These are phyloP conservation scores for Nymphalis polychloros DNA, from an alignment of 2,888 invertebrate genomes.

Conservation along the genomic window DNA sequence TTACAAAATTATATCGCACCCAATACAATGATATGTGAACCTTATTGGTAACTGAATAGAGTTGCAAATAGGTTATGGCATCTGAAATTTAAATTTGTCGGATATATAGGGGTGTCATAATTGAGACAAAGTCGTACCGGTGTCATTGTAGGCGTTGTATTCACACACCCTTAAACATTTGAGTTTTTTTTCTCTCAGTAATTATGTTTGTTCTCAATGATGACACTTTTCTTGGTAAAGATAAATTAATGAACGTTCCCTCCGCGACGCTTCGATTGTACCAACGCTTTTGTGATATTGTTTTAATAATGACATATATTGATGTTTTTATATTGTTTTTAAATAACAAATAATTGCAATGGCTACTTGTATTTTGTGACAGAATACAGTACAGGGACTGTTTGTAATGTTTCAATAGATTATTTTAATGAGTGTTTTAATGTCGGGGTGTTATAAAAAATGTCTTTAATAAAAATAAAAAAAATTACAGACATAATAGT, in stretches of 20 bases:
- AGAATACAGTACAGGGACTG: too few relatives aligned
- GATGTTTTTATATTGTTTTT: background rate
- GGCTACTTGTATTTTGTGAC: too few relatives aligned
- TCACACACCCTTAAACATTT: conserved; percentile 74
- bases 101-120: conserved; percentile 76
- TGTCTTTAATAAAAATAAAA: too few relatives aligned
- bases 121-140: conserved; percentile 77
- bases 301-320: conserved; percentile 9
- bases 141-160: conserved; percentile 74
- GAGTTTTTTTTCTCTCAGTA: conserved; percentile 74
- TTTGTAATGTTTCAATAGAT: too few relatives aligned
- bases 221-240: conserved; percentile 58
- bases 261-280: conserved; percentile 35
- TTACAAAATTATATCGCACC: conserved; percentile 10
- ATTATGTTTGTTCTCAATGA: conserved; percentile 68
- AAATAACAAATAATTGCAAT: too few relatives aligned
- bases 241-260: conserved; percentile 46
- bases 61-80: conserved; percentile 19
- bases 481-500: too few relatives aligned
- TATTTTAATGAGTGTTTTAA: too few relatives aligned
- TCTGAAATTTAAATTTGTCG: conserved; percentile 46
- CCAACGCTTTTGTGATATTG: conserved; percentile 30
- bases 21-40: background rate
- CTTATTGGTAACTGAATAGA: conserved; percentile 14
- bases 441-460: too few relatives aligned